Evolutionary conservation across 2,888 invertebrate genomes (phyloP).

Genomic region (Trichopoda pennipes): DNA sequence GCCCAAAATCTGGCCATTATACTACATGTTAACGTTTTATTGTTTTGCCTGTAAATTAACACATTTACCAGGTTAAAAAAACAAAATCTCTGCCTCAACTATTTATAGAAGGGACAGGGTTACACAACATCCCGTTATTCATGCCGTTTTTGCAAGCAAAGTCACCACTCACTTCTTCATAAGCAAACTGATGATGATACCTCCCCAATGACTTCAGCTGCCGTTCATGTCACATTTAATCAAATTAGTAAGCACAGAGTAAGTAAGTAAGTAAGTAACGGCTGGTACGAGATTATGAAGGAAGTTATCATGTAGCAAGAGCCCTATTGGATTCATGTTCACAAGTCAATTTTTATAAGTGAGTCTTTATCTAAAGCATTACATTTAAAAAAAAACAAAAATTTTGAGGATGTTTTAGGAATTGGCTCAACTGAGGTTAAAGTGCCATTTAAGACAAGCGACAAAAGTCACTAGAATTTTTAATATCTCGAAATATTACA

Average conservation of each 20-base stretch:
- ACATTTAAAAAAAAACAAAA: slow-evolving; percentile 16
- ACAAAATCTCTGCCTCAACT: slow-evolving; percentile 3
- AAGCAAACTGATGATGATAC: too few relatives aligned
- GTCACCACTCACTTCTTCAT: slow-evolving; percentile 10
- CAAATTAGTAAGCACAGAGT: not conserved
- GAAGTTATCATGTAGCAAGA: not conserved
- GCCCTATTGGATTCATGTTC: slow-evolving; percentile 8
- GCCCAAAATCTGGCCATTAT: slow-evolving; percentile 19
- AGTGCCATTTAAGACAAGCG: not conserved
- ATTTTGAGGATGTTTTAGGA: slow-evolving; percentile 3
- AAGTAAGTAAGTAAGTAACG: not conserved
- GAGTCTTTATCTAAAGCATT: slow-evolving; percentile 21
- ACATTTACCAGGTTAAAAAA: slow-evolving; percentile 22
- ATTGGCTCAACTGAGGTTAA: slow-evolving; percentile 24
- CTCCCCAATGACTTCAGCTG: too few relatives aligned
- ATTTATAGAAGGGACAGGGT: not conserved
- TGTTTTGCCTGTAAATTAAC: slow-evolving; percentile 7
- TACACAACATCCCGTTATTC: slow-evolving; percentile 17
- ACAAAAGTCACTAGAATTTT: slow-evolving; percentile 37
- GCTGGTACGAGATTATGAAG: not conserved
- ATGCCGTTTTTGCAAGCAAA: slow-evolving; percentile 65
- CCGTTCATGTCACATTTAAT: slow-evolving; percentile 14
- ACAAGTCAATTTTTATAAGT: slow-evolving; percentile 44
- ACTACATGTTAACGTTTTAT: slow-evolving; percentile 16
- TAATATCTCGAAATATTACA: slow-evolving; percentile 23